A percentile compares a stretch with the other conserved stretches of the same genome.
phyloP scores from a whole-genome alignment of 2,113 vertebrate genomes.

The Phalacrocorax pelagicus region DNA sequence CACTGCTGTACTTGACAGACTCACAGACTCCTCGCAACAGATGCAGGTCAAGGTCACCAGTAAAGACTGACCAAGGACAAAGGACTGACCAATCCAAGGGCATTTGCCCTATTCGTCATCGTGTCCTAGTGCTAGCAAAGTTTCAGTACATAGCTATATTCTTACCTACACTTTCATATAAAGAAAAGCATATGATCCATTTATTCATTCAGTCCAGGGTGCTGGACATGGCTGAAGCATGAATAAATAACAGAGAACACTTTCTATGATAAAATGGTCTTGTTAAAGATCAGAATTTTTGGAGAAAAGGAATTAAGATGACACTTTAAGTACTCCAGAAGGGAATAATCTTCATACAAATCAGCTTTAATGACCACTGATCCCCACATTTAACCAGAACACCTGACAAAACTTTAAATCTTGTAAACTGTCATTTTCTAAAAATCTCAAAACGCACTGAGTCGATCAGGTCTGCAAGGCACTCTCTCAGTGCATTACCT shows the following conservation, averaged over 20 bases:
- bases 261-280: neutral
- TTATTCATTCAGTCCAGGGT: neutral
- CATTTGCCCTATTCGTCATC: neutral
- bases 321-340: neutral
- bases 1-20: slow-evolving; percentile 10
- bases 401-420: neutral
- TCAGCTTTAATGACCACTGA: neutral
- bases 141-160: neutral
- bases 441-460: slow-evolving; percentile 27
- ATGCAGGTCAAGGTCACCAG: slow-evolving; percentile 40
- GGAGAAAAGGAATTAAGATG: neutral
- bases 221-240: neutral
- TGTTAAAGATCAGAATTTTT: neutral
- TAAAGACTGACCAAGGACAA: neutral
- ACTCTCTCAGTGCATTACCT: slow-evolving; percentile 11
- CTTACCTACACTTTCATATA: neutral
- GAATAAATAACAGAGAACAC: neutral
- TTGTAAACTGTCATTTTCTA: slow-evolving; percentile 15
- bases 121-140: neutral
- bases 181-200: neutral
- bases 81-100: neutral
- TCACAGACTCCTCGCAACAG: neutral
- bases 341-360: neutral
- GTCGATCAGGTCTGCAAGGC: neutral
- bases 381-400: slow-evolving; percentile 1